Evolutionary conservation across 2,113 vertebrate species (phyloP).

Genomic region (Morone chrysops): DNA sequence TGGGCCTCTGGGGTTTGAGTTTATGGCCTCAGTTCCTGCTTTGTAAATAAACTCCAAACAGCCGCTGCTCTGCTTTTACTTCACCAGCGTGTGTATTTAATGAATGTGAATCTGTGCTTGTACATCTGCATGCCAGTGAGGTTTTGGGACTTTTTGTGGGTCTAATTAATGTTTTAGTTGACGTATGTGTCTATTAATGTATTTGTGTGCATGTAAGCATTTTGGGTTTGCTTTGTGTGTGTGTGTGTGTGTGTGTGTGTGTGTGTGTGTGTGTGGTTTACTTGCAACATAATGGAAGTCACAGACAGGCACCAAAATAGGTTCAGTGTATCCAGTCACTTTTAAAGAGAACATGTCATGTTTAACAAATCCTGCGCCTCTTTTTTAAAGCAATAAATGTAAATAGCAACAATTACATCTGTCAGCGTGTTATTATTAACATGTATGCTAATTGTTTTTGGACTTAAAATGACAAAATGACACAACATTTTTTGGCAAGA

Average conservation of each 20-base stretch:
- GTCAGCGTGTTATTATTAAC: conserved; percentile 19
- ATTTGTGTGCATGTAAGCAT: conserved; percentile 28
- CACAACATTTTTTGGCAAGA: conserved; percentile 24
- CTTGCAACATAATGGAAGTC: conserved; percentile 34
- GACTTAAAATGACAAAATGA: conserved; percentile 25
- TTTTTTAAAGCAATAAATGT: conserved; percentile 30
- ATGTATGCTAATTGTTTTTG: conserved; percentile 21
- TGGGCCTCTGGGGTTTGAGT: conserved; percentile 43
- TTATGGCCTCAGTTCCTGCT: conserved; percentile 60
- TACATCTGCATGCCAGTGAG: conserved; percentile 11
- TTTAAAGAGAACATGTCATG: conserved; percentile 37
- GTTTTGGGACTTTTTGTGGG: conserved; percentile 30
- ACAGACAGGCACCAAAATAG: conserved; percentile 28
- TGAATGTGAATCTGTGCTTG: conserved; percentile 30
- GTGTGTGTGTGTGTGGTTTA: conserved; percentile 15
- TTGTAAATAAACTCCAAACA: conserved; percentile 70
- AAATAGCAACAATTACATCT: conserved; percentile 27
- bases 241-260: conserved; percentile 16
- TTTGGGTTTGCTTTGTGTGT: conserved; percentile 21
- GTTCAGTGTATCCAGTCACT: conserved; percentile 12
- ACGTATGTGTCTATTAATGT: conserved; percentile 20
- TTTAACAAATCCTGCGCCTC: conserved; percentile 12
- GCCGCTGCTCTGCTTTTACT: conserved; percentile 43
- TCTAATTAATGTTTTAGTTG: conserved; percentile 54
- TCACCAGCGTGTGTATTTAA: conserved; percentile 30